Evolutionary conservation across 2,113 vertebrate genomes (phyloP), one percentile per base, ranked within the genome.

Genomic region (Urocitellus parryii): DNA sequence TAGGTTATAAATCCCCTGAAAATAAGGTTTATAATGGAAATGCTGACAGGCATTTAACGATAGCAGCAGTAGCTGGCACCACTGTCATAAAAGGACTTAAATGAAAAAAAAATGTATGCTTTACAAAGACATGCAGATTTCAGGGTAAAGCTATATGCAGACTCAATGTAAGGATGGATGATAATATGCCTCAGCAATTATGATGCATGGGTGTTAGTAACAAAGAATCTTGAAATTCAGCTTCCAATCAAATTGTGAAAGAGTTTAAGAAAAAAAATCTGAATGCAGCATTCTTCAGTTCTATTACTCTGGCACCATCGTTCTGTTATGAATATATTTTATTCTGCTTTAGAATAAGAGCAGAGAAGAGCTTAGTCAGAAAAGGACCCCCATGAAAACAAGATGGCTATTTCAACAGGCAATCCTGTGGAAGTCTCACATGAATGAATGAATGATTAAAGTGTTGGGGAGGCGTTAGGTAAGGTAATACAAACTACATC

Each of bases 1-100:
- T 97, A 95, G 91, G 96, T 95, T 98, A 98, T 96, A 98, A 98
- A 98, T 97, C 96, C 95, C 92, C 96, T 97, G 97, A 98, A 98
- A 98, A 98, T 97, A 98, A 98, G 85, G 85, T 98, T 98, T 98
- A 94, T 94, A 98, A 98, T 98, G 97, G 97, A 98, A 98, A 98
- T 98, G 83, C 93, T 98, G 97, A 97, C 98, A 98, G 97, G 97
- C 96, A 95, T 98, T 98, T 96, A 98, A 97, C 0, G 68, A 97
- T 82, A 98, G 77, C 88, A 95, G 91, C 95, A 97, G 91, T 97
- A 97, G 95, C 95, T 97, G 96, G 97, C 88, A 98, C 53, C 93
- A 94, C 45, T 97, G 80, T 96, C 98, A 98, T 98, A 98, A 98
- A 98, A 97, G 78, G 96, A 98, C 90, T 98, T 98, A 97, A 97